Base-by-base conservation (phyloP, 2,797 vertebrate species). In the Danio aesculapii region DNA sequence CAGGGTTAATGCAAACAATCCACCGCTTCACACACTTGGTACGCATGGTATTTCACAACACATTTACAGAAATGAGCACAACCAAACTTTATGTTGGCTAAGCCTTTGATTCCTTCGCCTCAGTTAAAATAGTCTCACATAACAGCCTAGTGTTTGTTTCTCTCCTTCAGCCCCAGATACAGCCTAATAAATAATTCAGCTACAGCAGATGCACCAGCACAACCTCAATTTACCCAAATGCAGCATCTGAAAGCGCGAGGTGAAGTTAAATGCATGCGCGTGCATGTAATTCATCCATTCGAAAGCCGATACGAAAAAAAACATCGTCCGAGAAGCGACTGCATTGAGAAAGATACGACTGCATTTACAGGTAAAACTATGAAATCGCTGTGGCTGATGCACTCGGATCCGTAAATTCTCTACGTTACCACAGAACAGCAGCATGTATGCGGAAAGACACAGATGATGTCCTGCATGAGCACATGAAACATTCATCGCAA, bases 131-230 rank as follows among this genome's bases (percentile, higher is more conserved):
- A 12, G n/a, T 69, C 41, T 82, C 69, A 53, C 75, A 63, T 83
- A 89, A 85, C 86, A 82, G 87, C 85, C 75, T 77, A 74, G 81
- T 81, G 83, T 85, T 84, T 85, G 84, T 71, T 86, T 74, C 84
- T 88, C 86, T 85, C 87, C 84, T 84, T 82, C 83, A 76, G 87
- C 89, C 84, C 46, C n/a, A 58, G 59, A 17, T 62, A 88, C 88
- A 89, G 80, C 86, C 90, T 91, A 80, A 92, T 94, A 89, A 92
- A 95, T 94, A 91, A 94, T 94, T 93, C 91, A 94, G 82, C 63
- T 49, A 86, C 87, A 90, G 91, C 90, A 93, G 90, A 91, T 87
- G 88, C 91, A 86, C 58, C 85, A 86, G 76, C 77, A 79, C 84
- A 82, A 85, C 64, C 84, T 71, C 87, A 82, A 52, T 59, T 53